These are phyloP conservation scores for Buceros bicornis DNA, from an alignment of 2,797 vertebrate species.

Conservation along the genomic window DNA sequence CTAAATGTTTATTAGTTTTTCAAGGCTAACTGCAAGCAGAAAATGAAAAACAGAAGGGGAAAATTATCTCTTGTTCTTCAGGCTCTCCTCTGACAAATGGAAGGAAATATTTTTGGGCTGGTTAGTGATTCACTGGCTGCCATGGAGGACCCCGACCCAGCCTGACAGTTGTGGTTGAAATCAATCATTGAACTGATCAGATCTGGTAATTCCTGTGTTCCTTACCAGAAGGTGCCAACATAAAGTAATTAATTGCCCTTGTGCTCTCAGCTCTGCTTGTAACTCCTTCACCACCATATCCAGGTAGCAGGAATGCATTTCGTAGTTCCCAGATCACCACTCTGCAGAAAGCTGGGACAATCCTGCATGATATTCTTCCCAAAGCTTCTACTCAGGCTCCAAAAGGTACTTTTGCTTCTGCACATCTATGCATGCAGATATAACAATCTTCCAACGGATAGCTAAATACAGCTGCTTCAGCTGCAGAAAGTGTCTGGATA, in stretches of 20 bases:
- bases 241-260: neutral
- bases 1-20: slow-evolving; percentile 51
- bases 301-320: neutral
- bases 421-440: too few species aligned
- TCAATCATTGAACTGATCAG: neutral
- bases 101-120: slow-evolving; percentile 12
- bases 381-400: neutral
- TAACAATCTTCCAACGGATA: neutral
- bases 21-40: slow-evolving; percentile 38
- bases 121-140: neutral
- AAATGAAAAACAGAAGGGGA: slow-evolving; percentile 40
- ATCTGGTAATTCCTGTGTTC: neutral
- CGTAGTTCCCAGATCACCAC: neutral
- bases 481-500: neutral
- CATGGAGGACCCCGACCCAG: neutral
- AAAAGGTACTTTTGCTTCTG: neutral
- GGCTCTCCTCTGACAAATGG: neutral
- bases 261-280: neutral
- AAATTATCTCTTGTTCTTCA: neutral
- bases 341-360: neutral
- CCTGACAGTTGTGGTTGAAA: neutral
- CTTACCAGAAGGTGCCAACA: neutral
- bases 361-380: neutral
- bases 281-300: neutral
- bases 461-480: neutral